These are phyloP conservation scores for Potamilus streckersoni DNA, from an alignment of 1,140 invertebrate species.

Conservation along the genomic window DNA sequence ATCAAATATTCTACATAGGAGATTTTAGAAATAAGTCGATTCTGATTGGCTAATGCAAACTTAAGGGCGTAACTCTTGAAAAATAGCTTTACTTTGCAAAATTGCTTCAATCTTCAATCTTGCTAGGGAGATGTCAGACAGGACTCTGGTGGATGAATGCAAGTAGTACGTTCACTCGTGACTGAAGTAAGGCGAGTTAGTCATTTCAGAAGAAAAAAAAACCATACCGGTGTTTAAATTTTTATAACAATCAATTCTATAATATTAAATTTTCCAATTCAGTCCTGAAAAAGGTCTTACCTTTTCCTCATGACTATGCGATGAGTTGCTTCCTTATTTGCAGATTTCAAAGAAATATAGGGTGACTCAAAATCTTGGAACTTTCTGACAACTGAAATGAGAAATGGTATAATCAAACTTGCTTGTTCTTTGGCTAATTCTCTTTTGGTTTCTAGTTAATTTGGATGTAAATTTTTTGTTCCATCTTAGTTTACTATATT, in stretches of 20 bases:
- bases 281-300: conserved; percentile 33
- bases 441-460: not conserved
- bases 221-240: no score
- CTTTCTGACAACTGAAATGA: conserved; percentile 80
- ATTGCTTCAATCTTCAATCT: no score
- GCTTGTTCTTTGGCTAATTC: not conserved
- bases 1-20: no score
- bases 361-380: conserved; percentile 97
- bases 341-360: conserved; percentile 85
- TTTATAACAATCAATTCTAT: not conserved
- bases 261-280: conserved; percentile 1
- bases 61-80: no score
- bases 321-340: conserved; percentile 66
- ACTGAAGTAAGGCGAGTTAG: no score
- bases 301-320: conserved; percentile 66
- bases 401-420: conserved; percentile 23
- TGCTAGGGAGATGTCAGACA: no score
- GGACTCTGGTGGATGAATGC: no score
- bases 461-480: not conserved
- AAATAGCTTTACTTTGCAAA: no score
- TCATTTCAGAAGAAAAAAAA: no score
- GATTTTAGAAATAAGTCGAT: no score
- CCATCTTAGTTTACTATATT: not conserved
- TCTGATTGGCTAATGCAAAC: no score
- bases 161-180: no score